Percentiles rank a stretch among this genome's conserved stretches.
Evolutionary conservation across 2,888 invertebrate genomes (phyloP).

Genomic region (Boloria selene): DNA sequence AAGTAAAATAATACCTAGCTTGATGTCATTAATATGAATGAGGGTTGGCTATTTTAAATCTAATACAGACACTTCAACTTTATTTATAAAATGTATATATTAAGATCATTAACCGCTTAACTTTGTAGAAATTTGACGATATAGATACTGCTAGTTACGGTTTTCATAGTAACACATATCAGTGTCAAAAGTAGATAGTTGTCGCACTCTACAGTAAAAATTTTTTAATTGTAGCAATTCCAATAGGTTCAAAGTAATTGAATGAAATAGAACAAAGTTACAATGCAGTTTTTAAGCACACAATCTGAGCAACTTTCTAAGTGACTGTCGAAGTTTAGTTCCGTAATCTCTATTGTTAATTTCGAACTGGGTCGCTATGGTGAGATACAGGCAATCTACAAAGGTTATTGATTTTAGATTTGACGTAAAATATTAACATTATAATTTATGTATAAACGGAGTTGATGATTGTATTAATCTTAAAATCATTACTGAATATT

Average conservation of each 20-base stretch:
- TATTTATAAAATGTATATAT: too few species aligned
- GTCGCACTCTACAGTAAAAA: neutral
- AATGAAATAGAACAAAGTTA: conserved; percentile 24
- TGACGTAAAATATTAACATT: neutral
- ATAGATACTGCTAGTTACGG: too few species aligned
- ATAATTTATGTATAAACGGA: too few species aligned
- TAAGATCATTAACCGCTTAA: too few species aligned
- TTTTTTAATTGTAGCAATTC: conserved; percentile 7
- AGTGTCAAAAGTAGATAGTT: neutral
- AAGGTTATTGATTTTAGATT: conserved; percentile 28
- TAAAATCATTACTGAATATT: too few species aligned
- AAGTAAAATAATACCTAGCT: too few species aligned
- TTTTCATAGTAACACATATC: too few species aligned
- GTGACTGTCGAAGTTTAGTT: conserved; percentile 31
- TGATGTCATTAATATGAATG: too few species aligned
- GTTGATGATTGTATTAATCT: too few species aligned
- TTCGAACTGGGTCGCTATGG: conserved; percentile 30
- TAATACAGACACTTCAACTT: too few species aligned
- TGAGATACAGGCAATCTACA: conserved; percentile 22
- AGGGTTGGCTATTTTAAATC: too few species aligned
- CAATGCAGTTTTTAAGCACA: conserved; percentile 28
- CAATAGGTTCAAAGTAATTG: conserved; percentile 12
- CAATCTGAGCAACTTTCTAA: conserved; percentile 39
- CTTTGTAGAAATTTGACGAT: too few species aligned
- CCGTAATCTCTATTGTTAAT: conserved; percentile 37